Evolutionary conservation across 2,113 vertebrate genomes (phyloP).

Genomic region (Craseonycteris thonglongyai): DNA sequence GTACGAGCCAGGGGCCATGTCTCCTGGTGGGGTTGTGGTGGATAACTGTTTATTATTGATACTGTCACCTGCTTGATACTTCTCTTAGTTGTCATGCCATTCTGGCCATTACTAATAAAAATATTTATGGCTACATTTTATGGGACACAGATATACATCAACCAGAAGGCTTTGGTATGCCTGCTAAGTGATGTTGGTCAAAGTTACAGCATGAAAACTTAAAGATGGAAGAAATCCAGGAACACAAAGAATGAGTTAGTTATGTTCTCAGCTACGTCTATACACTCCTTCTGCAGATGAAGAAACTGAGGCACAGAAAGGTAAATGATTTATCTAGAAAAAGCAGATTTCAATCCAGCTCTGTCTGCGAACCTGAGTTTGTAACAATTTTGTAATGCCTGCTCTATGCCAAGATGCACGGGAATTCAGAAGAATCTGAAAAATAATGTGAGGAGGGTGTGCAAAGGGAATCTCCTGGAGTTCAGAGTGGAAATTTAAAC

Average conservation of each 20-base stretch:
- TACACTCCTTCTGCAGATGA: neutral
- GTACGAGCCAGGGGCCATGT: neutral
- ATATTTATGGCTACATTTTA: no score
- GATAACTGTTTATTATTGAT: no score
- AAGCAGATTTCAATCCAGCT: neutral
- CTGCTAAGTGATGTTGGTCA: neutral
- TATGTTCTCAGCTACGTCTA: neutral
- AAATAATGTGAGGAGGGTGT: accelerated
- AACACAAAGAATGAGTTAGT: neutral
- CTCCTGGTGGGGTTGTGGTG: neutral
- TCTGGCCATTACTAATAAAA: neutral
- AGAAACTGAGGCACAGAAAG: neutral
- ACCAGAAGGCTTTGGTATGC: neutral
- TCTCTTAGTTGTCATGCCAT: neutral
- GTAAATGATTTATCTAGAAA: neutral
- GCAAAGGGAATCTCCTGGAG: neutral
- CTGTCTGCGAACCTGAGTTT: neutral
- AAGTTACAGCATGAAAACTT: neutral
- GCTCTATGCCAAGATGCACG: neutral
- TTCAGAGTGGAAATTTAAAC: neutral
- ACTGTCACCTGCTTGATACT: neutral
- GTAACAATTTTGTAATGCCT: neutral
- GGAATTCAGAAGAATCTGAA: neutral
- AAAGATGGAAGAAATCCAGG: neutral
- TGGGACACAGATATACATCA: neutral